These are phyloP conservation scores for Aspiorhynchus laticeps DNA, from an alignment of 2,113 vertebrate species.

Conservation along the genomic window DNA sequence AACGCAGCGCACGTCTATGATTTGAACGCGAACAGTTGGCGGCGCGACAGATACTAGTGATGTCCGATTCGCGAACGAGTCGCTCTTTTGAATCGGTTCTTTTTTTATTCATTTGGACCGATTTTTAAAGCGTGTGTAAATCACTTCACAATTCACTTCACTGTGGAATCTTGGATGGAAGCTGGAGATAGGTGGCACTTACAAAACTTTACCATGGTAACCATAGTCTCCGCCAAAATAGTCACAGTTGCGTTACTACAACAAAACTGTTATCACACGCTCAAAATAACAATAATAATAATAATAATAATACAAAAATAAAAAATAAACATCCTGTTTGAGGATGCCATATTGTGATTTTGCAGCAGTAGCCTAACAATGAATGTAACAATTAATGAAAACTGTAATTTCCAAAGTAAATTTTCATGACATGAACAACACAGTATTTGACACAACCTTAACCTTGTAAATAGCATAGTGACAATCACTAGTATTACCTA, in stretches of 20 bases:
- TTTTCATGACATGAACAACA: neutral
- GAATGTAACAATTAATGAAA: neutral
- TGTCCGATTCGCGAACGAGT: slow-evolving; percentile 15
- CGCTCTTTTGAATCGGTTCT: neutral
- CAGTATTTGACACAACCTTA: neutral
- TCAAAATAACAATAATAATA: too few species aligned
- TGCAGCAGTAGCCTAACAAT: neutral
- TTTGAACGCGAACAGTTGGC: slow-evolving; percentile 54
- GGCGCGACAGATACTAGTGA: slow-evolving; percentile 60
- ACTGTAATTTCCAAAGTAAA: neutral
- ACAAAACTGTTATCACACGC: neutral
- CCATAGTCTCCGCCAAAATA: neutral
- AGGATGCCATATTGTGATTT: neutral
- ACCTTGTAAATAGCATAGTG: neutral
- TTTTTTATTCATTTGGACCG: slow-evolving; percentile 2
- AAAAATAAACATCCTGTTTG: neutral
- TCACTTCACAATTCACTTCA: neutral
- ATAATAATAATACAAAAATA: too few species aligned
- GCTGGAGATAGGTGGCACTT: neutral
- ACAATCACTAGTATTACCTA: neutral
- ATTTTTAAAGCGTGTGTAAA: neutral
- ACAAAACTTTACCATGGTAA: neutral
- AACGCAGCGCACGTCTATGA: slow-evolving; percentile 7
- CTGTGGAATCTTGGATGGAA: neutral
- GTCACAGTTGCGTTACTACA: neutral